These are phyloP conservation scores for Pheosia gnoma DNA, from an alignment of 2,888 invertebrate species.

Conservation along the genomic window DNA sequence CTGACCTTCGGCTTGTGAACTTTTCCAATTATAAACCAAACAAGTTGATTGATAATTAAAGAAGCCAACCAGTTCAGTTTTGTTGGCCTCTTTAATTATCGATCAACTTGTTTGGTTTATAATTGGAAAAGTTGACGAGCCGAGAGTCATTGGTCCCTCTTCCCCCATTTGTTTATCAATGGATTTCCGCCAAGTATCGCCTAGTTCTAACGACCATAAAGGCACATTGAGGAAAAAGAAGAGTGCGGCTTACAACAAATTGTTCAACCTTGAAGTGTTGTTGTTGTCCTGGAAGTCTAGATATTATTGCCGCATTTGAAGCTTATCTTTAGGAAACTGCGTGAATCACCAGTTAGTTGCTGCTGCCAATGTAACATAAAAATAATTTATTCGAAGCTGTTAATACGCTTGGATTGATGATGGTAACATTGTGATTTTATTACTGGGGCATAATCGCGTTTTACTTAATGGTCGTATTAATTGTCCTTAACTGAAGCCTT, in stretches of 20 bases:
- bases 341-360: constrained; percentile 35
- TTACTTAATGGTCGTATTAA: constrained; percentile 26
- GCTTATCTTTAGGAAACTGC: constrained; percentile 19
- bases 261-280: too few relatives aligned
- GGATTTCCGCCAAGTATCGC: too few relatives aligned
- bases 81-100: too few relatives aligned
- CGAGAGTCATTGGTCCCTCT: too few relatives aligned
- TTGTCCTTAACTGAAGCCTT: constrained; percentile 11
- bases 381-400: constrained; percentile 50
- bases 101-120: too few relatives aligned
- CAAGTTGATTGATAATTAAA: too few relatives aligned
- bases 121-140: too few relatives aligned
- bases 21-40: too few relatives aligned
- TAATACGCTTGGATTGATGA: constrained; percentile 47
- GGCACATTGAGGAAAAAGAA: background rate
- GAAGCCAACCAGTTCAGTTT: too few relatives aligned
- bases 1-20: too few relatives aligned
- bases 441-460: constrained; percentile 14
- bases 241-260: background rate
- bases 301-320: constrained; percentile 24
- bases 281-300: constrained; percentile 6
- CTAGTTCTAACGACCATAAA: too few relatives aligned
- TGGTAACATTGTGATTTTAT: constrained; percentile 38
- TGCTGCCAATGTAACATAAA: constrained; percentile 50
- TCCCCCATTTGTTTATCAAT: too few relatives aligned